Percentiles rank a stretch among this genome's conserved stretches.
Evolutionary conservation across 2,113 vertebrate genomes (phyloP).

Genomic region (Leptodactylus fuscus): DNA sequence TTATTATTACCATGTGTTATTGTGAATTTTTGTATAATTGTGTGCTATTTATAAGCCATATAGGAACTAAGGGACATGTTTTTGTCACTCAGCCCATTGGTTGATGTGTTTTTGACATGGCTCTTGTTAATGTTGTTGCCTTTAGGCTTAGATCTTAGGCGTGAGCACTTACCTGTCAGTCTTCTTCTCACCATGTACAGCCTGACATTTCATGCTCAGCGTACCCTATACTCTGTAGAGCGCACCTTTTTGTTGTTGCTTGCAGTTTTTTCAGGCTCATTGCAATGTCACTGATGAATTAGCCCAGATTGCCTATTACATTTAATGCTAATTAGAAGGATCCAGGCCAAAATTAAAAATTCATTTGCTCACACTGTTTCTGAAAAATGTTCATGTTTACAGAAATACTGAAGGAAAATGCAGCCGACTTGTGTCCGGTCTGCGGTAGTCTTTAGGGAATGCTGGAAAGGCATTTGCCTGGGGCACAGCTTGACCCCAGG

Average conservation of each 20-base stretch:
- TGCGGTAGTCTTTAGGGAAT: not conserved
- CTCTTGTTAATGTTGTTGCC: not conserved
- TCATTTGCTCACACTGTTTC: slow-evolving; percentile 1
- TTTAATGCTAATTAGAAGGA: slow-evolving; percentile 12
- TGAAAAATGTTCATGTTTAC: slow-evolving; percentile 21
- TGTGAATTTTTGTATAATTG: too few relatives aligned
- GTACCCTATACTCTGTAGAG: not conserved
- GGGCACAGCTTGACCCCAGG: slow-evolving; percentile 5
- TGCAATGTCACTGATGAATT: slow-evolving; percentile 1
- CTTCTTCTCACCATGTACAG: not conserved
- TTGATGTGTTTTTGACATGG: not conserved
- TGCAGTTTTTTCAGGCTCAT: not conserved
- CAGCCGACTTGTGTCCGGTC: not conserved
- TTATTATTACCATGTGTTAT: too few relatives aligned
- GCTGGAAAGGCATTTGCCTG: not conserved
- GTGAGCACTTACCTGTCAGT: not conserved
- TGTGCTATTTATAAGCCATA: too few relatives aligned
- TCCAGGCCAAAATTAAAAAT: not conserved
- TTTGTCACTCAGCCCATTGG: not conserved
- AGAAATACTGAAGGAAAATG: not conserved
- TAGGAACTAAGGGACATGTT: too few relatives aligned
- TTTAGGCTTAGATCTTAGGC: not conserved
- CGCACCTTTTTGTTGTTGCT: not conserved
- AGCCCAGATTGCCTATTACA: slow-evolving; percentile 7
- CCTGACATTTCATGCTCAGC: not conserved